These are phyloP conservation scores for Pomatostomus ruficeps DNA, from an alignment of 2,113 vertebrate genomes.

Conservation along the genomic window DNA sequence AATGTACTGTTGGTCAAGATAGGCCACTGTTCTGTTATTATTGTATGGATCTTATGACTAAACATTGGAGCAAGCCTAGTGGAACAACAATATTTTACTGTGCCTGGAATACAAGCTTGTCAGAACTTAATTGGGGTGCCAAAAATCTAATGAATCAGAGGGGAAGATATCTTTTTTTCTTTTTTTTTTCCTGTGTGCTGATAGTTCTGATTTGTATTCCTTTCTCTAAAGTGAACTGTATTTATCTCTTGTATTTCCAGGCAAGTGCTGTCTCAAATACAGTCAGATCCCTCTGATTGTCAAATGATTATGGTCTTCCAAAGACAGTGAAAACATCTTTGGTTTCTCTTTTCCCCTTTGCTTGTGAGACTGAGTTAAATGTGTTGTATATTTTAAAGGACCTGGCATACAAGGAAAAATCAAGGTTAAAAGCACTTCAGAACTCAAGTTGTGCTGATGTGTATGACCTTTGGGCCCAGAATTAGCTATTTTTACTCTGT, in stretches of 20 bases:
- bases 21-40: slow-evolving; percentile 81
- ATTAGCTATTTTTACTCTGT: slow-evolving; percentile 65
- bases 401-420: slow-evolving; percentile 52
- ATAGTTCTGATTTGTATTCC: slow-evolving; percentile 80
- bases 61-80: slow-evolving; percentile 75
- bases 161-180: slow-evolving; percentile 58
- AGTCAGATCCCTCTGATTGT: not conserved
- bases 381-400: slow-evolving; percentile 57
- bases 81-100: slow-evolving; percentile 87
- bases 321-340: not conserved
- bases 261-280: not conserved
- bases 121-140: slow-evolving; percentile 72
- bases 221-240: not conserved
- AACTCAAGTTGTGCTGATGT: slow-evolving; percentile 64
- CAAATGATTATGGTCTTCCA: not conserved
- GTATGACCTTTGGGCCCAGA: slow-evolving; percentile 63
- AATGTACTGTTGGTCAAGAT: slow-evolving; percentile 83
- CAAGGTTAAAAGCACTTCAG: slow-evolving; percentile 67
- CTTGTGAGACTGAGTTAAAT: slow-evolving; percentile 10
- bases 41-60: slow-evolving; percentile 85
- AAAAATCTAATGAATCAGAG: slow-evolving; percentile 81
- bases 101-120: slow-evolving; percentile 75
- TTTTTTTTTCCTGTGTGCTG: slow-evolving; percentile 29
- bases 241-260: slow-evolving; percentile 61
- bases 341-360: not conserved